Base-by-base conservation (phyloP, 2,888 invertebrate species). In the Andrena haemorrhoa region DNA sequence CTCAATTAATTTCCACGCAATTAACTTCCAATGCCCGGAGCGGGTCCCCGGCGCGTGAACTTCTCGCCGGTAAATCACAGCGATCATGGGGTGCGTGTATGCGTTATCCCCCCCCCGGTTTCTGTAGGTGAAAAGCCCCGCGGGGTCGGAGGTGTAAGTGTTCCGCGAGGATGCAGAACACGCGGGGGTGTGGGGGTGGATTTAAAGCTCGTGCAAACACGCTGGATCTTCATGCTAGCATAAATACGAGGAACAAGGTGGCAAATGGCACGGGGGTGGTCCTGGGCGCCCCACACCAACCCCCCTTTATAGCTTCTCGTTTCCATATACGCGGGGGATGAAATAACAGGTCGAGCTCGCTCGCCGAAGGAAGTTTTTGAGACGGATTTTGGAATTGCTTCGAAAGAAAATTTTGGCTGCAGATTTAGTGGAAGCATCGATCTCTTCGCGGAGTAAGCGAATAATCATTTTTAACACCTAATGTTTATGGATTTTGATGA, bases 221-320 rank as follows among this genome's bases (percentile, higher is more conserved):
- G 73, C 26, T 58, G 86, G 86, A 88, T 87, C 83, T 83, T 75
- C 73, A 75, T 64, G 74, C 84, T 78, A 83, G 85, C 86, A 84
- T 86, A 90, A 90, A 89, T 90, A 88, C 81, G 61, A 72, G 83
- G 75, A 85, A 88, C 85, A 87, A 89, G 89, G 87, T 89, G 89
- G 85, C 88, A 90, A 89, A 89, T 83, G 87, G 86, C 83, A 81
- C 73, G 80, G 82, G 88, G 86, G 84, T 82, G 82, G 77, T 87
- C 86, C 79, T 88, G 41, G 41, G 41, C 41, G 33, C 69, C 51
- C 26, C 71, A 16, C 51, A 12, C 53, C 35, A 29, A 20, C 63
- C n/a, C 66, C 41, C 41, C 12, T 41, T 41, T 41, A 41, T 41
- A 41, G 41, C 41, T 53, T 81, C 33, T 20, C 20, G 12, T 51